Conservation (phyloP, 2,797 vertebrate genomes). For the Premnoplex brunnescens region DNA sequence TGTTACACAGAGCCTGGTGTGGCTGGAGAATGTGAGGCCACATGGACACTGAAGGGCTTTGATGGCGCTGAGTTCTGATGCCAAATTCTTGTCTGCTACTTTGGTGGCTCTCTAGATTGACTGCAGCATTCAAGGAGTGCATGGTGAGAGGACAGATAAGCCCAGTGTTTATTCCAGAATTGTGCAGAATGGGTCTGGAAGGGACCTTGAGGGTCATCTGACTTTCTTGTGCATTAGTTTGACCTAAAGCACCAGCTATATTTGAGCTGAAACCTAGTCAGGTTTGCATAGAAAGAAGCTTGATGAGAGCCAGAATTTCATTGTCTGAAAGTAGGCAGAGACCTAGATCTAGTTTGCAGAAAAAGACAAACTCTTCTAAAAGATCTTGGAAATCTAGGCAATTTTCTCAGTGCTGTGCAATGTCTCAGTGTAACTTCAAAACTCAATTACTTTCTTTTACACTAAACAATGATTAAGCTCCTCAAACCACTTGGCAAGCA, state of each 20-base stretch:
- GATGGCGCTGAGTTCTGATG: neutral
- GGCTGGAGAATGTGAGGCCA: neutral
- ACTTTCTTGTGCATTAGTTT: neutral
- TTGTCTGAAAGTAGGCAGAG: neutral
- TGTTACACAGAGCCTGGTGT: fast-evolving
- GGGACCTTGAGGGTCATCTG: neutral
- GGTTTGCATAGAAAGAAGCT: neutral
- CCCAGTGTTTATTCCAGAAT: neutral
- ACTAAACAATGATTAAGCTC: constrained; percentile 42
- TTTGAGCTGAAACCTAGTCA: neutral
- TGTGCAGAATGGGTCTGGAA: neutral
- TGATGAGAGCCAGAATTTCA: neutral
- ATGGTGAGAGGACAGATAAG: neutral
- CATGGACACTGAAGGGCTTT: neutral
- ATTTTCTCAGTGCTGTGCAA: neutral
- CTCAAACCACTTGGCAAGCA: constrained; percentile 36
- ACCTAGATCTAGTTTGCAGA: neutral
- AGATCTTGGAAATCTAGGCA: neutral
- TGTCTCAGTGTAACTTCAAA: constrained; percentile 21
- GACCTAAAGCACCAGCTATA: neutral
- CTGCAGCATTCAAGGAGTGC: neutral
- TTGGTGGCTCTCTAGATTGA: neutral
- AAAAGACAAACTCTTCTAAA: constrained; percentile 13
- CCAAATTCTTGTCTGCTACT: neutral
- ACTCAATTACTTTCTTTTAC: constrained; percentile 49